These are phyloP conservation scores for Paracyclopina nana DNA, from an alignment of 1,140 invertebrate genomes.

Conservation along the genomic window DNA sequence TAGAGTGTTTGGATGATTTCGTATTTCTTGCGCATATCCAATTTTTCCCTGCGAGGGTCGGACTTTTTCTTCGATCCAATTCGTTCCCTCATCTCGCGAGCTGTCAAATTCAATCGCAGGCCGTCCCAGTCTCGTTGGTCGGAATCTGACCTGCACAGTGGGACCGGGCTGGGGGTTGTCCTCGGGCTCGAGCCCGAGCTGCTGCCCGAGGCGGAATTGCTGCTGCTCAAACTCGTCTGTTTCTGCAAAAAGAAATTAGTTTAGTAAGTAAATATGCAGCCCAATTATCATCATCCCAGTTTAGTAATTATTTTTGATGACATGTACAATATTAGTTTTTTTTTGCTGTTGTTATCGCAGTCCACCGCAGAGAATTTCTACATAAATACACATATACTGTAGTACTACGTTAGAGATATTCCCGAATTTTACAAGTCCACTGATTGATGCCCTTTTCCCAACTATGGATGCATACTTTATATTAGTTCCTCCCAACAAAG, in stretches of 20 bases:
- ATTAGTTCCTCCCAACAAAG: too few relatives aligned
- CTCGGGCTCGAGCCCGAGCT: slow-evolving; percentile 7
- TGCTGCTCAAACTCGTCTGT: too few relatives aligned
- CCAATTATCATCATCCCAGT: neutral
- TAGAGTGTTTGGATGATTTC: slow-evolving; percentile 27
- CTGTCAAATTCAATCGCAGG: slow-evolving; percentile 25
- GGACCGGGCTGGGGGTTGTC: slow-evolving; percentile 4
- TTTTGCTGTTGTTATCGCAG: neutral
- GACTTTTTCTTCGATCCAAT: slow-evolving; percentile 23
- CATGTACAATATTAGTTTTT: neutral
- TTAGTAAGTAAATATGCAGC: neutral
- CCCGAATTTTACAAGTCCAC: too few relatives aligned
- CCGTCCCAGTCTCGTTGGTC: neutral
- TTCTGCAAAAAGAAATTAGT: neutral
- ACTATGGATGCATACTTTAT: too few relatives aligned
- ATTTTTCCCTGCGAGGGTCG: slow-evolving; percentile 22
- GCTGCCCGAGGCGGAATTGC: neutral
- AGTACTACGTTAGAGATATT: too few relatives aligned
- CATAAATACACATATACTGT: neutral
- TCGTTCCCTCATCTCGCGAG: slow-evolving; percentile 24
- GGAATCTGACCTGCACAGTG: neutral
- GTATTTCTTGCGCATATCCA: slow-evolving; percentile 25
- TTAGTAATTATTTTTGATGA: neutral
- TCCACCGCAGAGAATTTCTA: neutral
- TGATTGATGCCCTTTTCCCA: too few relatives aligned